A percentile compares a stretch with the other conserved stretches of the same genome.
Evolutionary conservation across 2,113 vertebrate genomes (phyloP).

Genomic region (Erythrocercus mccallii): DNA sequence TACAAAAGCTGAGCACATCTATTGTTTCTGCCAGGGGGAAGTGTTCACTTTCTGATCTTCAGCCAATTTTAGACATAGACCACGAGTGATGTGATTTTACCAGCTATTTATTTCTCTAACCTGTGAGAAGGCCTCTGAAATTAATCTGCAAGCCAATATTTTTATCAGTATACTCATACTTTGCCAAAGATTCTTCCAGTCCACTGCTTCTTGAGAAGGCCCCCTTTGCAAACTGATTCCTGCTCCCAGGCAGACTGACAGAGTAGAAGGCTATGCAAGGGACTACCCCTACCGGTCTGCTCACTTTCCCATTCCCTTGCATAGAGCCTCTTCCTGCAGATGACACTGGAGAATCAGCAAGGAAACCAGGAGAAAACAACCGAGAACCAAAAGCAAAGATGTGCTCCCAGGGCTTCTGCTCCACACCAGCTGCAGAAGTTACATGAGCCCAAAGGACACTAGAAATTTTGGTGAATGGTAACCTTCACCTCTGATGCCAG

Average conservation of each 20-base stretch:
- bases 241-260: not conserved
- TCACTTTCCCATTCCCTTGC: not conserved
- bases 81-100: not conserved
- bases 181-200: not conserved
- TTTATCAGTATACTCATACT: not conserved
- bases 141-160: not conserved
- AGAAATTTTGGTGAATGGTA: not conserved
- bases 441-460: accelerated
- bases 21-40: not conserved
- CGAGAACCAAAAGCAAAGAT: not conserved
- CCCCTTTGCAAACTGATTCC: not conserved
- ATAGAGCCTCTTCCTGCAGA: not conserved
- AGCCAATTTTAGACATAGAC: not conserved
- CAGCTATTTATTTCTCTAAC: not conserved
- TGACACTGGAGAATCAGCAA: accelerated
- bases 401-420: not conserved
- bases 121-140: not conserved
- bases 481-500: not conserved
- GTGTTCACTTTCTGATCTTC: not conserved
- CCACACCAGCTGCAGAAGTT: not conserved
- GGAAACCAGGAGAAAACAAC: not conserved
- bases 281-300: accelerated
- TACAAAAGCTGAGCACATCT: not conserved
- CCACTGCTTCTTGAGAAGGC: not conserved
- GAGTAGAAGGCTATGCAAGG: not conserved